phyloP scores from a whole-genome alignment of 2,888 invertebrate species.

The Cephus rjabovi region DNA sequence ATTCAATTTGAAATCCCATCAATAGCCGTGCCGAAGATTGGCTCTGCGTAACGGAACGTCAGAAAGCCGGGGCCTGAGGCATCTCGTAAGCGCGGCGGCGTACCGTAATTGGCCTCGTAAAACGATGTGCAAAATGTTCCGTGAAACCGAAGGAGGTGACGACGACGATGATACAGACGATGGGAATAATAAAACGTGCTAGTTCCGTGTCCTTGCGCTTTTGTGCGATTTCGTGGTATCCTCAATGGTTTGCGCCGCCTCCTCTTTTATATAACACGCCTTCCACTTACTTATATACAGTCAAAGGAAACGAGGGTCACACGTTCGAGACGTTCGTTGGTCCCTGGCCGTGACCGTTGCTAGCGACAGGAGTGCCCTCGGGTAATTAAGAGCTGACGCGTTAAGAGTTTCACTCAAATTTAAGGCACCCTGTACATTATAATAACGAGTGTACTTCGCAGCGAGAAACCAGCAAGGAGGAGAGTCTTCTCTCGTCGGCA shows the following conservation, averaged over 20 bases:
- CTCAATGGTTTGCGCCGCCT: background rate
- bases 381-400: constrained; percentile 4
- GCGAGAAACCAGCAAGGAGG: constrained; percentile 1
- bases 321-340: background rate
- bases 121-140: constrained; percentile 37
- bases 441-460: constrained; percentile 20
- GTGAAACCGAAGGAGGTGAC: constrained; percentile 33
- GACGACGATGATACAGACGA: background rate
- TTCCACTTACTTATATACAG: background rate
- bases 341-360: constrained; percentile 11
- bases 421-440: constrained; percentile 21
- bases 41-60: background rate
- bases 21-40: background rate
- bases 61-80: background rate
- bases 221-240: background rate
- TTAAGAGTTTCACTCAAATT: constrained; percentile 13
- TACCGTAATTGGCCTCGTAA: constrained; percentile 42
- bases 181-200: background rate
- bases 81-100: constrained; percentile 37
- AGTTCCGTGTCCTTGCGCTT: background rate
- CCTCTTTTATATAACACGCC: background rate
- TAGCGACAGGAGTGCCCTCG: background rate
- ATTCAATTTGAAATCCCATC: background rate
- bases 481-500: constrained; percentile 14
- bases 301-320: background rate